Percentiles rank a stretch among this genome's conserved stretches.
Evolutionary conservation across 2,888 invertebrate genomes (phyloP).

Genomic region (Mythimna ferrago): DNA sequence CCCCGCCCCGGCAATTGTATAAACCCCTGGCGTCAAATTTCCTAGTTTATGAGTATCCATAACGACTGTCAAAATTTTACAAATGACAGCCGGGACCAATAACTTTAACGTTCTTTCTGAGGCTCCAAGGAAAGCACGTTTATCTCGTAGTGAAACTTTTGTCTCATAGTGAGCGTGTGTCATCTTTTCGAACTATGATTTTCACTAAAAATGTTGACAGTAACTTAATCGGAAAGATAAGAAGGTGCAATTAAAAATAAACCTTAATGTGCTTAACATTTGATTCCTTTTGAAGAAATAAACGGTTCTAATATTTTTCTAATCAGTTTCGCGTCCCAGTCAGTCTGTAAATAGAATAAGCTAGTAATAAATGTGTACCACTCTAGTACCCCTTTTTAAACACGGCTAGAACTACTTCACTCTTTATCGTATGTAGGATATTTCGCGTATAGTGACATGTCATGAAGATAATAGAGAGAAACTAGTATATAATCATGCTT

Average conservation of each 20-base stretch:
- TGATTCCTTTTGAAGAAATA: neutral
- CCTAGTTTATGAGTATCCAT: too few species aligned
- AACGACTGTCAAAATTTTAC: too few species aligned
- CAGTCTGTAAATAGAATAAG: constrained; percentile 62
- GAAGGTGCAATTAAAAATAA: neutral
- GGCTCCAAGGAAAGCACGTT: too few species aligned
- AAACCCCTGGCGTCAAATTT: too few species aligned
- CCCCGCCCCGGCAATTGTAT: too few species aligned
- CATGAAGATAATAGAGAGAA: constrained; percentile 16
- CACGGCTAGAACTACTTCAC: constrained; percentile 67
- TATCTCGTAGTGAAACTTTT: too few species aligned
- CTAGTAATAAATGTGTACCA: constrained; percentile 60
- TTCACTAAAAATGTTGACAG: neutral
- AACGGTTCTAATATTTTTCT: neutral
- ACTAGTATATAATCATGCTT: neutral
- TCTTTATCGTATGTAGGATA: constrained; percentile 61
- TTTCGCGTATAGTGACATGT: constrained; percentile 45
- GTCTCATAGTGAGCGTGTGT: neutral
- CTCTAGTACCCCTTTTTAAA: constrained; percentile 61
- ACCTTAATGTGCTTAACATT: neutral
- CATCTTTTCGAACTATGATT: neutral
- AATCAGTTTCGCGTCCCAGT: constrained; percentile 38
- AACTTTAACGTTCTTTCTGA: too few species aligned
- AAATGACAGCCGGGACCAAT: too few species aligned
- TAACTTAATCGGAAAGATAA: neutral